Base-by-base conservation (phyloP, 2,888 invertebrate genomes). In the Pimpla rufipes region DNA sequence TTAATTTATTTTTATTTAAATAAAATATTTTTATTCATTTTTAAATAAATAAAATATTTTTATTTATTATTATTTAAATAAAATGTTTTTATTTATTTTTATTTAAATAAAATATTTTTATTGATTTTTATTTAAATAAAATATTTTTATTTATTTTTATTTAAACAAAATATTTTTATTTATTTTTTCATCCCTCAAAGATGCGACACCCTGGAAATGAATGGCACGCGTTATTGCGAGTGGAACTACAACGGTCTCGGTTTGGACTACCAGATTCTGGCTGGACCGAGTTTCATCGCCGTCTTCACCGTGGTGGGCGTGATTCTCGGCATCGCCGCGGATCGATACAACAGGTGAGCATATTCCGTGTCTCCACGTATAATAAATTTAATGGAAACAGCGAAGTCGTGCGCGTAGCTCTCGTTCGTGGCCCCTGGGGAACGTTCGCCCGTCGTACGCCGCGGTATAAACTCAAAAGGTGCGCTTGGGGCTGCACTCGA, bases 241-340 rank as follows among this genome's bases (percentile, higher is more conserved):
- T 98, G 98, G 98, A 97, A 96, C 91, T 98, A 98, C 95, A 98
- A 97, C 91, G 98, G 98, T 0, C 95, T 98, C 75, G 98, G 98
- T 11, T 94, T 98, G 83, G 97, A 98, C 91, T 98, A 98, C 93
- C 98, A 98, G 94, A 96, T 98, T 85, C 94, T 98, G 83, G 98
- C 98, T 0, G 98, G 98, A 0, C 98, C 98, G 0, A 97, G 97
- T 86, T 98, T 98, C 94, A 98, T 98, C 92, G 96, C 98, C 1
- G 96, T 98, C 45, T 98, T 97, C 94, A 98, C 98, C 0, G 94
- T 98, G 66, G 96, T 97, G 45, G 98, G 98, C 0, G 96, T 98
- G 10, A 94, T 97, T 70, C 95, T 98, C 88, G 98, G 98, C 0
- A 94, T 97, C 73, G 96, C 97, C 0, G 98, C 98, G 62, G 98